Evolutionary conservation across 1,140 invertebrate species (phyloP).

Genomic region (Lerema accius): DNA sequence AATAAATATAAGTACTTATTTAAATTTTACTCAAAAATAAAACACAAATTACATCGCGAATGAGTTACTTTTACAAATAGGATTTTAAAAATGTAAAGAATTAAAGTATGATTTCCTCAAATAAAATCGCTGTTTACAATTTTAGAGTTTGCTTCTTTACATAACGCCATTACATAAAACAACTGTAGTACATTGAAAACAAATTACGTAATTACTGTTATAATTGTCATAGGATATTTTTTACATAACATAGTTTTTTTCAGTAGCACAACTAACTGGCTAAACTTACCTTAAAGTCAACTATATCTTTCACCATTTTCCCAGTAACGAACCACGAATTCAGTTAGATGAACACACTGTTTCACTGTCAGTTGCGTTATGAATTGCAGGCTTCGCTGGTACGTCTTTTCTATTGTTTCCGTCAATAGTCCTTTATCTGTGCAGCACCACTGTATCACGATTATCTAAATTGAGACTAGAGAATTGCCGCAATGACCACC

Average conservation of each 20-base stretch:
- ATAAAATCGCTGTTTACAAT: neutral
- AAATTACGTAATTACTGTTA: neutral
- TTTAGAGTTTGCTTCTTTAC: neutral
- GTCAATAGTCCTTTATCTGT: conserved; percentile 71
- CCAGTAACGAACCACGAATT: neutral
- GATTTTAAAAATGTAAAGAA: too few relatives aligned
- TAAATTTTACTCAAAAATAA: too few relatives aligned
- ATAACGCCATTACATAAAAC: neutral
- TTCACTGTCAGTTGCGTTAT: conserved; percentile 52
- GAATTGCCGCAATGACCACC: conserved; percentile 53
- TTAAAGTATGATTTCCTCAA: too few relatives aligned
- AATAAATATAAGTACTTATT: too few relatives aligned
- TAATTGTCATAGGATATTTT: neutral
- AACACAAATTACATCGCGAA: too few relatives aligned
- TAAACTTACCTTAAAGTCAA: conserved; percentile 52
- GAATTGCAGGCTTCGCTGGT: conserved; percentile 43
- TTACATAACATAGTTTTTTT: neutral
- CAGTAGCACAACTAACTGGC: neutral
- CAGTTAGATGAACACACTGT: conserved; percentile 39
- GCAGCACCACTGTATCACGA: conserved; percentile 62
- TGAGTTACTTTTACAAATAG: too few relatives aligned
- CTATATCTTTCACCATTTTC: conserved; percentile 53
- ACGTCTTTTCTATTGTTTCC: conserved; percentile 58
- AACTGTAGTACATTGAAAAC: neutral
- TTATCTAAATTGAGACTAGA: conserved; percentile 73